Base-by-base conservation (phyloP, 2,113 vertebrate genomes). In the Panthera tigris region DNA sequence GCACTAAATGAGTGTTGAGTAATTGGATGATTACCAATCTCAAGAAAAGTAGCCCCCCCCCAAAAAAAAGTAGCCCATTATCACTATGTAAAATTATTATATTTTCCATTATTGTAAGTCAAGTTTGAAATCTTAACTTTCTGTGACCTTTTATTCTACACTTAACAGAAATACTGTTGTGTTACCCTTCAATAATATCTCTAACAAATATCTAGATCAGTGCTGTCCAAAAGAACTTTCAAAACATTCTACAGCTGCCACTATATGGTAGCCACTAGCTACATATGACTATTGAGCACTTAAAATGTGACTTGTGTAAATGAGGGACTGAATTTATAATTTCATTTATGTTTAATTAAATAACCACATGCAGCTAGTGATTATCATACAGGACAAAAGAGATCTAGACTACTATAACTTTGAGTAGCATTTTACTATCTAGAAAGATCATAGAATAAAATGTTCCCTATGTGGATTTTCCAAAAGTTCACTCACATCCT, bases 81-180 rank as follows among this genome's bases (percentile, higher is more conserved):
- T 45, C 57, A 55, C 29, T 45, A 90, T 7, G 19, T 18, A 78
- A 91, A 85, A 79, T 31, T 83, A 45, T 41, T 65, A 23, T 66
- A 87, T 93, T 50, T 85, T 41, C 52, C 50, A 61, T 50, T 66
- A 71, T 11, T 89, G 1, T 83, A 96, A 94, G 71, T 57, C 36
- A 83, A 83, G 27, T 87, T 82, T 78, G 88, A 94, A 88, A 84
- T 36, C 33, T 45, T 79, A 61, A 89, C 96, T 76, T 89, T 78
- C 76, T 55, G 21, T 23, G 25, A 94, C 4, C 81, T 89, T 92
- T 76, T 48, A 79, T 63, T 66, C 15, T 41, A 57, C 21, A 89
- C 61, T 65, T 88, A 69, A 76, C 8, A 71, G 50, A 81, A 83
- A 50, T 39, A 91, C 3, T 57, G 25, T 27, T 73, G 1, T 71